Evolutionary conservation across 2,797 vertebrate genomes (phyloP), one percentile per base, ranked within the genome.

Genomic region (Triplophysa yarkandensis): DNA sequence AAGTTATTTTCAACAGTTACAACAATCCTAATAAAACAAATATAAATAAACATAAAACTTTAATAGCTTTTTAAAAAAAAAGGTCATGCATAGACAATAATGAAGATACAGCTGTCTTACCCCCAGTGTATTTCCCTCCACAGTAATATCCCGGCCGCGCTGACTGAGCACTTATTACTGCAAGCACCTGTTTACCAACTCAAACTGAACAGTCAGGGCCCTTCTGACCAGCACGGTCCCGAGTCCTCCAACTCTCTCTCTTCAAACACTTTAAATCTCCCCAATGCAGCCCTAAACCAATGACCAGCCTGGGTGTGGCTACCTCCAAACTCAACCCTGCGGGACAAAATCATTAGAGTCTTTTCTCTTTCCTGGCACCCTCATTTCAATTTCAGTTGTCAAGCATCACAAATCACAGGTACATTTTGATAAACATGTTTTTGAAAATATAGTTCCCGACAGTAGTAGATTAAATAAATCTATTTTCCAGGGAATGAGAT

Each of bases 161-260:
- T 83, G 58, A 76, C 61, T 50, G 72, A 77, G 68, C 64, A 66
- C 62, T 57, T 82, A 66, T 87, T 66, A 75, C 77, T 81, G 70
- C 83, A 77, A 71, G 82, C 91, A 93, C 92, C 92, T 93, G 90
- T 89, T 88, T 86, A 90, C 85, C 82, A 84, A 77, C 70, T 80
- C 21, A 65, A 70, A 73, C 77, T 65, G 71, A 78, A 23, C 68
- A 76, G 87, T 70, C 78, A 71, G 80, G 83, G 84, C 78, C 82
- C 81, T 77, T 80, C 78, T 74, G n/a, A 57, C 19, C 74, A 58
- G 50, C 41, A 55, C 30, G 63, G 75, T 60, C 54, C 36, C 34
- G 25, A 77, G 46, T 81, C 41, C 69, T 71, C 54, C 50, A 75
- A 41, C 50, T 79, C 77, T 74, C 70, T 79, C n/a, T 4, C 70